Conservation (phyloP, 2,888 invertebrate species). For the Argyresthia goedartella region DNA sequence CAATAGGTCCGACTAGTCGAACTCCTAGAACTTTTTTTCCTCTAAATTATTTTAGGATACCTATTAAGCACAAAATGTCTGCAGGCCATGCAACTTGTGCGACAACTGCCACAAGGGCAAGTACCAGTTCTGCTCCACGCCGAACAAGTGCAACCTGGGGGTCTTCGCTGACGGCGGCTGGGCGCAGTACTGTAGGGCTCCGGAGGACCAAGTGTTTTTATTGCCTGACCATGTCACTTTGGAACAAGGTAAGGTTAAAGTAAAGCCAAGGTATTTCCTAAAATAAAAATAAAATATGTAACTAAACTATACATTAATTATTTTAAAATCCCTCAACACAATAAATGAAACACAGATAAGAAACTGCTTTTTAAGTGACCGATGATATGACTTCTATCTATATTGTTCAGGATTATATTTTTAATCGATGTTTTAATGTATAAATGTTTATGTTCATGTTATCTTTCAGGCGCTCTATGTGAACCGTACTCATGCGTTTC, state of each 20-base stretch:
- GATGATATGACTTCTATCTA: too few species aligned
- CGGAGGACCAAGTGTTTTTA: constrained; percentile 72
- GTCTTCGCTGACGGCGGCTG: constrained; percentile 77
- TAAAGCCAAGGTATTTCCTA: background rate
- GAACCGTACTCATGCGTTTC: constrained; percentile 13
- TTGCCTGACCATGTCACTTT: constrained; percentile 68
- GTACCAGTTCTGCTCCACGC: constrained; percentile 74
- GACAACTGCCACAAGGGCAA: constrained; percentile 71
- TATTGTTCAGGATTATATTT: too few species aligned
- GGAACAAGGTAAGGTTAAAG: constrained; percentile 72
- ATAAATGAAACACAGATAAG: too few species aligned
- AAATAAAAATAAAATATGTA: too few species aligned
- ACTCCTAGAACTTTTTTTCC: too few species aligned
- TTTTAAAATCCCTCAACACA: too few species aligned
- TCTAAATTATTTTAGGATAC: too few species aligned
- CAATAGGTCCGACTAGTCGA: too few species aligned
- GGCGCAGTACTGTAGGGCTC: constrained; percentile 74
- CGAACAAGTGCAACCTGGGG: constrained; percentile 75
- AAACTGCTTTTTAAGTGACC: too few species aligned
- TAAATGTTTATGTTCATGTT: too few species aligned
- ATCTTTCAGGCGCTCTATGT: constrained; percentile 27
- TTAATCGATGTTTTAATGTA: too few species aligned
- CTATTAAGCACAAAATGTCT: constrained; percentile 3
- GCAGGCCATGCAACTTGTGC: constrained; percentile 74
- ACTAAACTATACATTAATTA: too few species aligned